Percentiles rank a stretch among this genome's conserved stretches.
Evolutionary conservation across 2,113 vertebrate species (phyloP).

Genomic region (Dipodomys stephensi): DNA sequence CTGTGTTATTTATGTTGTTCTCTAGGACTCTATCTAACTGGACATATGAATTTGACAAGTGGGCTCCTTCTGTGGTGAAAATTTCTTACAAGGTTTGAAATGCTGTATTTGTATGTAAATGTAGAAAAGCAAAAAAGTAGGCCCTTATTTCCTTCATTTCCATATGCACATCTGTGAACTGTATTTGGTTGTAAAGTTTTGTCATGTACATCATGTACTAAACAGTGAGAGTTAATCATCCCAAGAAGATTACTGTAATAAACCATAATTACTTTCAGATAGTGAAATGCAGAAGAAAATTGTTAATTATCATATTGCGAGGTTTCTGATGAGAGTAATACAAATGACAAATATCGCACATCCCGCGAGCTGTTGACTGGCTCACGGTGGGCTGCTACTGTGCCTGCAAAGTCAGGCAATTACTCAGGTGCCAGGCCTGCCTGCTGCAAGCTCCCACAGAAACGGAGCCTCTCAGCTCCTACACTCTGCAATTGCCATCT

Average conservation of each 20-base stretch:
- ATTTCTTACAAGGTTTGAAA: slow-evolving; percentile 97
- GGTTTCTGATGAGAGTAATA: slow-evolving; percentile 79
- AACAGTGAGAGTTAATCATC: slow-evolving; percentile 77
- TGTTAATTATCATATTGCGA: slow-evolving; percentile 77
- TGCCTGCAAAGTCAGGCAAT: slow-evolving; percentile 43
- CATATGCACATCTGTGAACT: slow-evolving; percentile 72
- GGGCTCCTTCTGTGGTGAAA: slow-evolving; percentile 98
- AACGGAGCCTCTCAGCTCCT: neutral
- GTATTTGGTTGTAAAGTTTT: slow-evolving; percentile 76
- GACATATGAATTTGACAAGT: slow-evolving; percentile 98
- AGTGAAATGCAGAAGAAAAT: slow-evolving; percentile 82
- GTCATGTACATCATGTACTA: slow-evolving; percentile 67
- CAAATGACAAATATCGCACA: slow-evolving; percentile 53
- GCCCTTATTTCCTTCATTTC: slow-evolving; percentile 40
- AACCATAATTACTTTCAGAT: slow-evolving; percentile 81
- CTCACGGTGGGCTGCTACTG: neutral
- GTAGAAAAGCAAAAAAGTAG: slow-evolving; percentile 58
- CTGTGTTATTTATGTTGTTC: slow-evolving; percentile 50
- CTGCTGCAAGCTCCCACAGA: fast-evolving
- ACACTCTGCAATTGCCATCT: slow-evolving; percentile 52
- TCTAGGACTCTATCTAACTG: slow-evolving; percentile 97
- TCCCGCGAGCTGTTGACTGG: slow-evolving; percentile 28
- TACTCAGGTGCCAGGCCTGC: neutral
- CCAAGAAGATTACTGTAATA: slow-evolving; percentile 76
- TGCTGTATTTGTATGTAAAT: slow-evolving; percentile 71